A percentile compares a stretch with the other conserved stretches of the same genome.
These are phyloP conservation scores for Catotricha subobsoleta DNA, from an alignment of 2,888 invertebrate genomes.

Conservation along the genomic window DNA sequence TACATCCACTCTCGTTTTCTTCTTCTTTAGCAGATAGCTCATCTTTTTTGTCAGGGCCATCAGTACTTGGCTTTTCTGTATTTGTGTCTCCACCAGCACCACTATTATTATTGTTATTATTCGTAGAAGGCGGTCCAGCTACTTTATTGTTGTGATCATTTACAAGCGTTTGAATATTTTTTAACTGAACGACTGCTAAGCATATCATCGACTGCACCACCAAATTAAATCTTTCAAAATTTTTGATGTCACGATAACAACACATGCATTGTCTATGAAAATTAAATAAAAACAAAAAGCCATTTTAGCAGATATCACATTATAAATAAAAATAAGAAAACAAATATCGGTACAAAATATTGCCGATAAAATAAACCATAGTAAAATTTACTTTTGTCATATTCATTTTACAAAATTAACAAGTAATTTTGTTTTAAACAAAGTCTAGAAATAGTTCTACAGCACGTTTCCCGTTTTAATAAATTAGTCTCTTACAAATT, in stretches of 20 bases:
- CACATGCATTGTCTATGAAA: conserved; percentile 76
- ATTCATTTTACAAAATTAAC: no score
- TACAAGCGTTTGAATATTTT: conserved; percentile 45
- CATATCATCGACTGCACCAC: conserved; percentile 75
- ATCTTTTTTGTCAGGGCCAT: background rate
- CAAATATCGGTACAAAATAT: no score
- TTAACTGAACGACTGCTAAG: conserved; percentile 65
- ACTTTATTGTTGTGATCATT: conserved; percentile 27
- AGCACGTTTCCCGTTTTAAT: no score
- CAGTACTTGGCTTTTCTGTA: background rate
- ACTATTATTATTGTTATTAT: background rate
- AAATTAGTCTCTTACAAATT: no score
- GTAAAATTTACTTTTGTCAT: no score
- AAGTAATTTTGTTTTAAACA: no score
- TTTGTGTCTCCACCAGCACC: background rate
- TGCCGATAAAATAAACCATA: no score
- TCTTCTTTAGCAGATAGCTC: background rate
- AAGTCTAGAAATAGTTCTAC: no score
- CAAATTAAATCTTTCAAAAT: conserved; percentile 78
- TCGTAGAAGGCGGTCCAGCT: background rate
- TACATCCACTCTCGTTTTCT: background rate
- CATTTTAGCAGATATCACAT: no score
- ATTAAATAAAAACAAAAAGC: conserved; percentile 2
- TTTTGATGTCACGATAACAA: conserved; percentile 80
- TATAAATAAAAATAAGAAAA: no score